Percentiles rank a stretch among this genome's conserved stretches.
Evolutionary conservation across 1,140 invertebrate genomes (phyloP).

Genomic region (Mesaphorura yosii): DNA sequence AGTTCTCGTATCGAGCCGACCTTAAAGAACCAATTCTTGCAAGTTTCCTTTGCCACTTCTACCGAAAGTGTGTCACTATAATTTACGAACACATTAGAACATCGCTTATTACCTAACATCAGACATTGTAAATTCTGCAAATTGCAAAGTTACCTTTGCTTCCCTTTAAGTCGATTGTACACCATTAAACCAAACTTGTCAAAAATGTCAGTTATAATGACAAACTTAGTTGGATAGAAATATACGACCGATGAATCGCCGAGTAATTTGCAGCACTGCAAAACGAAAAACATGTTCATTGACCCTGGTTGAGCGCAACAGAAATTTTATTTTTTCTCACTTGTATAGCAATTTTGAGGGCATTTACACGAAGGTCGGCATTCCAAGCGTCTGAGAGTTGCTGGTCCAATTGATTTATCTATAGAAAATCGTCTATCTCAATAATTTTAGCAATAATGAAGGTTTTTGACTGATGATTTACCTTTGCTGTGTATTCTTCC

Average conservation of each 20-base stretch:
- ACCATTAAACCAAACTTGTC: slow-evolving; percentile 91
- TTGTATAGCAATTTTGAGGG: slow-evolving; percentile 89
- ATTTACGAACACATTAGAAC: not conserved
- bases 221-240: slow-evolving; percentile 97
- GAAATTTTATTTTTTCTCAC: slow-evolving; percentile 35
- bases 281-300: slow-evolving; percentile 31
- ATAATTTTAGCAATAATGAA: too few relatives aligned
- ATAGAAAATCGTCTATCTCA: slow-evolving; percentile 36
- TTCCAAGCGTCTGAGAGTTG: slow-evolving; percentile 83
- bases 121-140: too few relatives aligned
- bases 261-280: slow-evolving; percentile 80
- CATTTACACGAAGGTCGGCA: slow-evolving; percentile 84
- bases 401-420: slow-evolving; percentile 79
- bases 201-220: slow-evolving; percentile 86
- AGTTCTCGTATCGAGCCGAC: slow-evolving; percentile 93
- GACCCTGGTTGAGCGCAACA: too few relatives aligned
- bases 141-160: slow-evolving; percentile 51
- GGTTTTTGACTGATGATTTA: slow-evolving; percentile 1
- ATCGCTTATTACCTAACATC: too few relatives aligned
- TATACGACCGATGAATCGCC: slow-evolving; percentile 74
- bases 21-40: slow-evolving; percentile 98
- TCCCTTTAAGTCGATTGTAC: slow-evolving; percentile 61
- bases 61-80: slow-evolving; percentile 53
- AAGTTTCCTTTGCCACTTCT: slow-evolving; percentile 86
- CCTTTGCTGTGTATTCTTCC: slow-evolving; percentile 60